Base-by-base conservation (phyloP, 30 jellyfish, hydroid and myxozoan genomes). In the Hydractinia symbiolongicarpus region DNA sequence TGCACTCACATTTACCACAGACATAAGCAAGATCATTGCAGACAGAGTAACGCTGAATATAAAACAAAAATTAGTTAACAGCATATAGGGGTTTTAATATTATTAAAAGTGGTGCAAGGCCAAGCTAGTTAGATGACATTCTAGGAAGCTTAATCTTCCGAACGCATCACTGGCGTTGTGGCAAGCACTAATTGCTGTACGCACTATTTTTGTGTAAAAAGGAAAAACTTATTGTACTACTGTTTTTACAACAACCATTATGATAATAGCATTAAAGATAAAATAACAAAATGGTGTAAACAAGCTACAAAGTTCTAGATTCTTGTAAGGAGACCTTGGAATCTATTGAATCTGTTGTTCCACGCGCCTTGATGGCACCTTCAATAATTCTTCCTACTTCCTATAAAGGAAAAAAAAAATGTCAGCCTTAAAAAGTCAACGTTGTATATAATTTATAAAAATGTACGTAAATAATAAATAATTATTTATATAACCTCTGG, bases 1-100 rank as follows among this genome's bases (percentile, higher is more conserved):
- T 64, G 40, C 74, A 64, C 40, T 64, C 74, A 64, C 74, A 64
- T n/a, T 64, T 51, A n/a, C 74, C 74, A 64, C 74, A 64, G 4
- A 64, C 40, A 4, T n/a, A 64, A n/a, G 19, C 74, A 64, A 64
- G 40, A n/a, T 64, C 74, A n/a, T 44, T 64, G 4, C 74, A 64
- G 8, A 64, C 74, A 64, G 74, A 64, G 40, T 64, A 64, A n/a
- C 74, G 19, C 74, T 64, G 74, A 64, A 64, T n/a, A 6, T 7
- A 4, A 64, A 58, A 13, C 17, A 13, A 64, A 64, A 64, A 64
- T 30, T 30, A 30, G 44, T 30, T 30, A 30, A 30, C 44, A 2
- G 44, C 44, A 30, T 30, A 30, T 30, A 30, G 44, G 44, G 44
- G 44, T 30, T 30, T 30, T 30, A 30, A 30, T 30, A 30, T 30